A percentile compares a stretch with the other conserved stretches of the same genome.
These are phyloP conservation scores for Patiria pectinifera DNA, from an alignment of 53 echinoderm and acorn worm species.

Conservation along the genomic window DNA sequence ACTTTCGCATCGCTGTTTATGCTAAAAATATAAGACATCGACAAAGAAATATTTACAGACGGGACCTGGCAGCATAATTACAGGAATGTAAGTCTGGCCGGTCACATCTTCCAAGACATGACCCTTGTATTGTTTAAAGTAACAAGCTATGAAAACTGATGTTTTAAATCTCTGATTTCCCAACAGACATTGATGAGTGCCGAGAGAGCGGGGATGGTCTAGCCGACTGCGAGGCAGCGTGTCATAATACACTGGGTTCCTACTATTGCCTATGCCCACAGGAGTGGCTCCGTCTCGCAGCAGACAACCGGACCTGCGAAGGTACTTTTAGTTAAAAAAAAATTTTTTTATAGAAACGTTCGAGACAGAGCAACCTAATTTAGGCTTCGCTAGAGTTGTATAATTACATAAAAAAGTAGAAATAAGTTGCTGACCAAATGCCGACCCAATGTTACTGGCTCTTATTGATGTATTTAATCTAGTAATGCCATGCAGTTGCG, in stretches of 20 bases:
- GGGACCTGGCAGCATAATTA: no score
- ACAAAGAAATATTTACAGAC: no score
- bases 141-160: neutral
- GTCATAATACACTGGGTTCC: constrained; percentile 67
- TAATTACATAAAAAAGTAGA: no score
- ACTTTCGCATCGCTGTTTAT: no score
- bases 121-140: neutral
- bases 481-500: constrained; percentile 24
- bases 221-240: constrained; percentile 59
- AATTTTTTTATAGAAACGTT: neutral
- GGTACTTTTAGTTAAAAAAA: neutral
- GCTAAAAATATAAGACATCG: no score
- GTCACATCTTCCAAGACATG: neutral
- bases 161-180: neutral
- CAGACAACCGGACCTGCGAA: constrained; percentile 6
- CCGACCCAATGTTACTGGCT: no score
- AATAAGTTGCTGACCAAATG: no score
- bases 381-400: no score
- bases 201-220: constrained; percentile 39
- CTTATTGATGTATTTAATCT: neutral
- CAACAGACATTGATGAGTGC: constrained; percentile 81
- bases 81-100: no score
- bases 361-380: neutral
- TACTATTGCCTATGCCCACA: constrained; percentile 72
- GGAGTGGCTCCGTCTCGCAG: neutral